Evolutionary conservation across 64 coral and sea anemone genomes (phyloP).

Genomic region (Exaiptasia diaphana): DNA sequence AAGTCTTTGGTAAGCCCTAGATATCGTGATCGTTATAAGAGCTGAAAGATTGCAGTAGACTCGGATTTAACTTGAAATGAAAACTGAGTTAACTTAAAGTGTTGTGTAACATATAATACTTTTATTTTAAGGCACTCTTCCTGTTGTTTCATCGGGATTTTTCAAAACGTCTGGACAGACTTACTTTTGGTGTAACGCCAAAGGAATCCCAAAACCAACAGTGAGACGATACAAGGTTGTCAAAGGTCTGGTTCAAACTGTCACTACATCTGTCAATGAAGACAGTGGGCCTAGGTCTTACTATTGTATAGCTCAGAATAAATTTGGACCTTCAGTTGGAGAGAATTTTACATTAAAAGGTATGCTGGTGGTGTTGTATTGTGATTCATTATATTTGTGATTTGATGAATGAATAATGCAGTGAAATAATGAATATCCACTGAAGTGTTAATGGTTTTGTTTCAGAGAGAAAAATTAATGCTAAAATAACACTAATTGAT

Average conservation of each 20-base stretch:
- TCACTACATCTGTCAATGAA: neutral
- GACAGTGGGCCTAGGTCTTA: slow-evolving; percentile 60
- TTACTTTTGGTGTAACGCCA: slow-evolving; percentile 64
- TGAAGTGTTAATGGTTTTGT: too few relatives aligned
- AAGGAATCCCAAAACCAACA: slow-evolving; percentile 48
- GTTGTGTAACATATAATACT: too few relatives aligned
- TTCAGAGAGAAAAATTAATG: slow-evolving; percentile 63
- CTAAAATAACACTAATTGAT: slow-evolving; percentile 47
- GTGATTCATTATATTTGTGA: neutral
- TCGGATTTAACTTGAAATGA: too few relatives aligned
- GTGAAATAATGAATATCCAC: too few relatives aligned
- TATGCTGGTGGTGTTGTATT: neutral
- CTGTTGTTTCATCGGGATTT: slow-evolving; percentile 44
- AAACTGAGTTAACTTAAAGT: too few relatives aligned
- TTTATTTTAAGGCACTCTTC: slow-evolving; percentile 78
- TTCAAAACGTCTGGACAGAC: slow-evolving; percentile 35
- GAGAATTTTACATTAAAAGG: slow-evolving; percentile 35
- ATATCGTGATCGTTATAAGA: too few relatives aligned
- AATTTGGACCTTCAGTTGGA: slow-evolving; percentile 60
- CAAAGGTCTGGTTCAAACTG: neutral
- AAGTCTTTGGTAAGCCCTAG: too few relatives aligned
- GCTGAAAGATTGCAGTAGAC: too few relatives aligned
- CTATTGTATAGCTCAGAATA: slow-evolving; percentile 66
- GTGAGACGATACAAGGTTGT: slow-evolving; percentile 56
- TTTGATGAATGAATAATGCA: too few relatives aligned